phyloP scores from a whole-genome alignment of 2,888 invertebrate species.

The Netelia inedita region DNA sequence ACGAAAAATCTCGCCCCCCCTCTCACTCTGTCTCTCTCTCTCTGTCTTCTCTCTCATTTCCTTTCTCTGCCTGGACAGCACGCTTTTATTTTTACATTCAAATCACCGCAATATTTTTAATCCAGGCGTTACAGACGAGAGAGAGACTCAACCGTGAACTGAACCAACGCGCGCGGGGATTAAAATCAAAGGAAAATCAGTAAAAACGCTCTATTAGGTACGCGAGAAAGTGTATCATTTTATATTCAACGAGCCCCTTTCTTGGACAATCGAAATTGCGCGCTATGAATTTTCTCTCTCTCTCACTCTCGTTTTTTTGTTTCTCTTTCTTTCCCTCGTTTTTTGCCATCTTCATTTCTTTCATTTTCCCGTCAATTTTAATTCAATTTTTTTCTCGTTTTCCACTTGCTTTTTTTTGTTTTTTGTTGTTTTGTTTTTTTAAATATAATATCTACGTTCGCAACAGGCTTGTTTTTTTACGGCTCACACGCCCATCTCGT shows the following conservation, averaged over 20 bases:
- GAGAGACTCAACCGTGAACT: conserved; percentile 32
- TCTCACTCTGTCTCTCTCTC: not conserved
- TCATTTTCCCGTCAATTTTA: conserved; percentile 5
- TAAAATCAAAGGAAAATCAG: conserved; percentile 22
- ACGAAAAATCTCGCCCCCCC: conserved; percentile 10
- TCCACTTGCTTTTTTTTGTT: conserved; percentile 34
- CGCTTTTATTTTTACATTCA: not conserved
- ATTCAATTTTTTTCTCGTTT: conserved; percentile 3
- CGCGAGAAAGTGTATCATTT: conserved; percentile 42
- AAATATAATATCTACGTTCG: conserved; percentile 69
- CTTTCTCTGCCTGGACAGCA: not conserved
- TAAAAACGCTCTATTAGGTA: conserved; percentile 43
- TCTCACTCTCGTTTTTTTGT: conserved; percentile 22
- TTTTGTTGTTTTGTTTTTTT: conserved; percentile 39
- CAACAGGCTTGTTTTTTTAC: conserved; percentile 30
- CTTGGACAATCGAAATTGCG: conserved; percentile 45
- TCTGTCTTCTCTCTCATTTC: not conserved
- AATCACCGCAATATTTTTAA: conserved; percentile 48
- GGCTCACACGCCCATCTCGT: conserved; percentile 56
- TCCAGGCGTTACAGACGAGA: conserved; percentile 52
- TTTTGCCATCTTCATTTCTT: conserved; percentile 47
- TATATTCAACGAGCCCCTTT: conserved; percentile 34
- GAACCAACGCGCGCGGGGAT: conserved; percentile 11
- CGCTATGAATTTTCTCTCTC: conserved; percentile 17
- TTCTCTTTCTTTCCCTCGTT: conserved; percentile 41